Percentiles rank a stretch among this genome's conserved stretches.
Evolutionary conservation across 2,888 invertebrate genomes (phyloP).

Genomic region (Hoplodrina ambigua): DNA sequence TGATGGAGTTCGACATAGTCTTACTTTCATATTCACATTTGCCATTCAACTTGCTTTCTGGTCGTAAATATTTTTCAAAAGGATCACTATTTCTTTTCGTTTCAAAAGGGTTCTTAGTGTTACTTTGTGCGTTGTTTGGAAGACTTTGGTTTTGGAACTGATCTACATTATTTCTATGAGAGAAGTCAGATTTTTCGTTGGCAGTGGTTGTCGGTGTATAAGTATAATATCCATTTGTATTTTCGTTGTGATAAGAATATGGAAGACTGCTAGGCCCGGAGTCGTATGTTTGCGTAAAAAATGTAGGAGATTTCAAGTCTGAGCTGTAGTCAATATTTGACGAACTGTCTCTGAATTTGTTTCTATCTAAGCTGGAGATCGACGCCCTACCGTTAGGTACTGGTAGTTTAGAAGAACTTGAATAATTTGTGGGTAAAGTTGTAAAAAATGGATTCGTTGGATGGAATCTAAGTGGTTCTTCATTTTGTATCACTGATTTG

Average conservation of each 20-base stretch:
- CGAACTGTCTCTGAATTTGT: slow-evolving; percentile 75
- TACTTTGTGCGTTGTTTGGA: slow-evolving; percentile 67
- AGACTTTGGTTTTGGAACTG: slow-evolving; percentile 70
- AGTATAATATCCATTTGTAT: slow-evolving; percentile 73
- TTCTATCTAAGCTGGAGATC: slow-evolving; percentile 82
- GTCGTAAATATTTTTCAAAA: slow-evolving; percentile 81
- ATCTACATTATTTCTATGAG: slow-evolving; percentile 69
- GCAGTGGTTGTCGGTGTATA: slow-evolving; percentile 59
- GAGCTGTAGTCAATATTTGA: slow-evolving; percentile 71
- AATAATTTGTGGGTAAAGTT: slow-evolving; percentile 84
- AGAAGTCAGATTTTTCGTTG: slow-evolving; percentile 71
- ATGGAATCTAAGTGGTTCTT: slow-evolving; percentile 82
- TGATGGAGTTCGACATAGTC: slow-evolving; percentile 79
- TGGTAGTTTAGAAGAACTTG: slow-evolving; percentile 85
- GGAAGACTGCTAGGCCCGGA: slow-evolving; percentile 77
- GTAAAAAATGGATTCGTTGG: slow-evolving; percentile 89
- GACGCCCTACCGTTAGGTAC: slow-evolving; percentile 82
- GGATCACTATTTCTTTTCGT: slow-evolving; percentile 80
- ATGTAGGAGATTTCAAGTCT: slow-evolving; percentile 78
- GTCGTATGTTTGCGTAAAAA: slow-evolving; percentile 73
- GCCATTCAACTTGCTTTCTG: slow-evolving; percentile 74
- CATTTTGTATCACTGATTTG: slow-evolving; percentile 75
- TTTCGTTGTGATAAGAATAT: slow-evolving; percentile 70
- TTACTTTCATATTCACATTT: slow-evolving; percentile 71
- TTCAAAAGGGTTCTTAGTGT: slow-evolving; percentile 82